Percentiles rank a stretch among this genome's conserved stretches.
Conservation (phyloP, 2,888 invertebrate species). For the Diadegma fenestrale region DNA sequence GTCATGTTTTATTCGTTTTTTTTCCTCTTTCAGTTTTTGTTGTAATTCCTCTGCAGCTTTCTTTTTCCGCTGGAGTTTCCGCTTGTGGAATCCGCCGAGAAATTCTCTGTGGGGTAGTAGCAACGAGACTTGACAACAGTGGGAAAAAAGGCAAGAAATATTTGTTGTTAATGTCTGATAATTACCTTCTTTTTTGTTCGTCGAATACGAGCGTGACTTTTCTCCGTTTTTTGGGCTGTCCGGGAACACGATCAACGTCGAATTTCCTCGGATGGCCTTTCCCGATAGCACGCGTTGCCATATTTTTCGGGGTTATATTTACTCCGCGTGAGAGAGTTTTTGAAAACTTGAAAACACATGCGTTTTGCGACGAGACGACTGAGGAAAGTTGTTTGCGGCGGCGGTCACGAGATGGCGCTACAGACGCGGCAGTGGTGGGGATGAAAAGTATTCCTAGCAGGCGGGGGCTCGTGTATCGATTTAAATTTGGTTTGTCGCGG, state of each 20-base stretch:
- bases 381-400: neutral
- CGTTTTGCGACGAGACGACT: neutral
- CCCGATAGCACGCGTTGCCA: conserved; percentile 65
- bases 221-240: conserved; percentile 84
- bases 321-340: neutral
- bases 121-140: neutral
- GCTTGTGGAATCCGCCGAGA: conserved; percentile 92
- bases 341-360: neutral
- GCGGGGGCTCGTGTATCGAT: conserved; percentile 83
- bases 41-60: conserved; percentile 91
- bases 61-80: conserved; percentile 91
- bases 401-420: conserved; percentile 13
- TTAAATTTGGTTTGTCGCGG: conserved; percentile 84
- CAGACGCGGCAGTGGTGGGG: conserved; percentile 66
- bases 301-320: conserved; percentile 62
- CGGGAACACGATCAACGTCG: conserved; percentile 74
- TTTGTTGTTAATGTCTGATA: neutral
- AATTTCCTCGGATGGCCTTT: conserved; percentile 71
- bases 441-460: conserved; percentile 67
- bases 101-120: conserved; percentile 88
- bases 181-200: conserved; percentile 87
- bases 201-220: conserved; percentile 87
- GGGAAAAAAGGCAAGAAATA: neutral
- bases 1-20: conserved; percentile 90
- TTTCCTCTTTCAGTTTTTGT: conserved; percentile 90